Base-by-base conservation (phyloP, 2,888 invertebrate genomes). In the Pristionchus arcanus region DNA sequence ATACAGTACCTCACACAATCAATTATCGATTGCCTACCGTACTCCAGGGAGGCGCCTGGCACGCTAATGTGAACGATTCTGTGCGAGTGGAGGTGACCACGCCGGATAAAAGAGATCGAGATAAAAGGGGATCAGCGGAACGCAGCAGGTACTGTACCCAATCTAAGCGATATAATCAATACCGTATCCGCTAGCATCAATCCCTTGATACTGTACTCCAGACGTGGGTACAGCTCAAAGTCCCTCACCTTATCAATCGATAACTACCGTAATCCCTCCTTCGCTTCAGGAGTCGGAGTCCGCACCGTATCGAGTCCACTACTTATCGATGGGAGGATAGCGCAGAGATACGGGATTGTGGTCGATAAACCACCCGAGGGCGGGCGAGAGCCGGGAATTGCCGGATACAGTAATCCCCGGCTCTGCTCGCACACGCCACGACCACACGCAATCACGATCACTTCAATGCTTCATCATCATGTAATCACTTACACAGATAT, bases 291-390 rank as follows among this genome's bases (percentile, higher is more conserved):
- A 81, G 81, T 81, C 81, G 81, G n/a, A 81, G 81, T 19, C 81
- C 81, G 49, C 49, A 49, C 25, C 81, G 81, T 42, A 53, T 81
- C 81, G 81, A 81, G 49, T 49, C 81, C 25, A 49, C 81, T 81
- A 81, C 81, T 81, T 81, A n/a, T 81, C 81, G 49, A 81, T 81
- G 49, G 81, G 81, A 49, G 15, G 81, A 53, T 21, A 81, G 81
- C 81, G 49, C n/a, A 81, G 81, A 81, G 81, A 81, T 81, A 81
- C 81, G 81, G 42, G 81, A 81, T 53, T 42, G 81, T 81, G 81
- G 81, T 53, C 42, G 49, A 81, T 81, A 16, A 81, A 81, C 81
- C 81, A 81, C 81, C 53, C n/a, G n/a, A n/a, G 81, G 15, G 49
- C n/a, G 49, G 15, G 53, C 49, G 81, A 53, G 81, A 81, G 28